Base-by-base conservation (phyloP, 2,888 invertebrate genomes). In the Orthonychiurus folsomi region DNA sequence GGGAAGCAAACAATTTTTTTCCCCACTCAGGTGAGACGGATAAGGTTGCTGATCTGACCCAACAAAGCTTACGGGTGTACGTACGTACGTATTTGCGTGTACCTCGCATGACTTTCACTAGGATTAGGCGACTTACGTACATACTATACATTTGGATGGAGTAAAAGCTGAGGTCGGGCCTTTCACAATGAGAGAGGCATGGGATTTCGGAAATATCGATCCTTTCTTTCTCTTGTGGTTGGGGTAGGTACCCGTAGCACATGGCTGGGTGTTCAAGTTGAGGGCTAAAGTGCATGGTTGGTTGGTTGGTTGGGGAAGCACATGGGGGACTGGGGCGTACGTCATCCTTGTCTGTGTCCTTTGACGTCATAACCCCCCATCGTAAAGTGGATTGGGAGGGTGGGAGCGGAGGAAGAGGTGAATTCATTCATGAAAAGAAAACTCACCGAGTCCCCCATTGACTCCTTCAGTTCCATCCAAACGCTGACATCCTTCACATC, bases 291-390 rank as follows among this genome's bases (percentile, higher is more conserved):
- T 56, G 56, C n/a, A 26, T 12, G 24, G 56, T n/a, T 9, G 27
- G 28, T 18, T 18, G 26, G 18, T 37, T 2, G 23, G 18, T 2
- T 26, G 3, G 9, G 26, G 27, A 25, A 37, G 15, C 25, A 28
- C 26, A 12, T 37, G 37, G 37, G 5, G 37, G 15, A 9, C 37
- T 37, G 37, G 37, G 5, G 37, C 37, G 15, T 68, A 71, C 71
- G 71, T 69, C 71, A 71, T 66, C 21, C 59, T 60, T 37, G 50
- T 55, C 54, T 58, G 62, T 62, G 55, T 28, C 66, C 56, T 61
- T 66, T 73, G 67, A 69, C 73, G 73, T 73, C 71, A 73, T 70
- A 68, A 69, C 71, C 72, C 73, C 72, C 65, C 64, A 15, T 47
- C 23, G 24, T 27, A 53, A n/a, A 57, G 50, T 27, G 56, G 55